phyloP scores from a whole-genome alignment of 2,888 invertebrate species.

The Dermolepida albohirtum region DNA sequence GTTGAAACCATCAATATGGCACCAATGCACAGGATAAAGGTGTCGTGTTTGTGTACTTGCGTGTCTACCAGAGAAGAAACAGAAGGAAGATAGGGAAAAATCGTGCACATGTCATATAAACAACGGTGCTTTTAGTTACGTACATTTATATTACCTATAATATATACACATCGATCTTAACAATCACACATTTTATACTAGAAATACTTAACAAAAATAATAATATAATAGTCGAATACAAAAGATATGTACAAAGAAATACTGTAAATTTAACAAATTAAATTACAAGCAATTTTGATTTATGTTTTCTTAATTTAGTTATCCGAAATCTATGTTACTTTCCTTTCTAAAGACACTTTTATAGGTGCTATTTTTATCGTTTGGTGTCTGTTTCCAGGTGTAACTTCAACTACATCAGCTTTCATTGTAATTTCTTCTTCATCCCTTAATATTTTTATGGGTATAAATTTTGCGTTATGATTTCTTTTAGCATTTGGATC shows the following conservation, averaged over 20 bases:
- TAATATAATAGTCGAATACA: conserved; percentile 28
- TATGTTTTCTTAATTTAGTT: conserved; percentile 1
- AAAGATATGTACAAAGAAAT: conserved; percentile 43
- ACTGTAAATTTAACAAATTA: conserved; percentile 40
- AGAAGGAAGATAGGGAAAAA: conserved; percentile 24
- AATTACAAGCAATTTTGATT: conserved; percentile 18
- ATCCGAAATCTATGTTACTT: conserved; percentile 8
- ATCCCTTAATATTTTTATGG: conserved; percentile 54
- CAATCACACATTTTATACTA: conserved; percentile 43
- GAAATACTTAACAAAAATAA: conserved; percentile 37
- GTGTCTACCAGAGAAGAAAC: conserved; percentile 33
- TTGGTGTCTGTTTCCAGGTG: conserved; percentile 54
- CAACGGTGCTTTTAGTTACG: conserved; percentile 34
- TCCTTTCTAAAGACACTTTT: conserved; percentile 50
- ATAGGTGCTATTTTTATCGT: conserved; percentile 63
- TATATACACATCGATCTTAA: conserved; percentile 42
- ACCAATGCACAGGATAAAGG: conserved; percentile 35
- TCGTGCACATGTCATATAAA: conserved; percentile 33
- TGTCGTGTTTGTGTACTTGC: conserved; percentile 18
- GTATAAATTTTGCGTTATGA: conserved; percentile 52
- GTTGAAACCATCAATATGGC: conserved; percentile 37
- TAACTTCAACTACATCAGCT: conserved; percentile 63
- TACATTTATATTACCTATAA: conserved; percentile 30
- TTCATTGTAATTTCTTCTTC: conserved; percentile 58
- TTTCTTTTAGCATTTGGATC: conserved; percentile 38